Percentiles rank a stretch among this genome's conserved stretches.
phyloP scores from a whole-genome alignment of 2,888 invertebrate species.

The Teleogryllus oceanicus region DNA sequence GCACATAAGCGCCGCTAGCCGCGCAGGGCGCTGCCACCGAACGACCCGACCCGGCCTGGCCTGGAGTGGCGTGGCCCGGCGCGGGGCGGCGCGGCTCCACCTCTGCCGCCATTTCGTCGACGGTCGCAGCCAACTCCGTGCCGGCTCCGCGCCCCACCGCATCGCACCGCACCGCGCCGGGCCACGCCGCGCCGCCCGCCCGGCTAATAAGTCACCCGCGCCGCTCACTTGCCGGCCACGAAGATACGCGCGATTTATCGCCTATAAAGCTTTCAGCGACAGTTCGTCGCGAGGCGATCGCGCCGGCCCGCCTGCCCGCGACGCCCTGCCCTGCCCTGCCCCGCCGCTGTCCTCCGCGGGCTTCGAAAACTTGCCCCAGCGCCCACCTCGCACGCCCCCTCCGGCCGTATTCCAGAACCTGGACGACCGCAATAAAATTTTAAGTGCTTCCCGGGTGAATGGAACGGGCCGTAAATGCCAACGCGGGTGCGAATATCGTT shows the following conservation, averaged over 20 bases:
- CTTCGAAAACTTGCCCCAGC: too few relatives aligned
- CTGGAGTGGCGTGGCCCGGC: not conserved
- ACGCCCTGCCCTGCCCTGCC: too few relatives aligned
- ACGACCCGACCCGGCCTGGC: not conserved
- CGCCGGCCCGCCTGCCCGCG: too few relatives aligned
- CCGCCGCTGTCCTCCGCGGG: too few relatives aligned
- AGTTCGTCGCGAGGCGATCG: not conserved
- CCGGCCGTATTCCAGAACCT: not conserved
- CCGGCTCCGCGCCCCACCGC: not conserved
- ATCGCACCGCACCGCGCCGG: not conserved
- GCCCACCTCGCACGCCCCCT: too few relatives aligned
- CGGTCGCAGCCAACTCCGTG: not conserved
- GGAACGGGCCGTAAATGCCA: not conserved
- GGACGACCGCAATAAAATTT: not conserved
- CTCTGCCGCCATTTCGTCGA: not conserved
- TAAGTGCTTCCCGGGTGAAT: not conserved
- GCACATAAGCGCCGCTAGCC: too few relatives aligned
- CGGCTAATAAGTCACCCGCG: not conserved
- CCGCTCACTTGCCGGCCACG: not conserved
- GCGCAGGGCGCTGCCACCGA: too few relatives aligned
- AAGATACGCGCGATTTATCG: slow-evolving; percentile 18
- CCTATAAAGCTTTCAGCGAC: slow-evolving; percentile 10
- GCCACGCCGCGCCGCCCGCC: not conserved
- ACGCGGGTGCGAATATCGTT: not conserved
- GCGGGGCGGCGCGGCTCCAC: not conserved